Conservation (phyloP, 2,797 vertebrate genomes). For the Okamejei kenojei region DNA sequence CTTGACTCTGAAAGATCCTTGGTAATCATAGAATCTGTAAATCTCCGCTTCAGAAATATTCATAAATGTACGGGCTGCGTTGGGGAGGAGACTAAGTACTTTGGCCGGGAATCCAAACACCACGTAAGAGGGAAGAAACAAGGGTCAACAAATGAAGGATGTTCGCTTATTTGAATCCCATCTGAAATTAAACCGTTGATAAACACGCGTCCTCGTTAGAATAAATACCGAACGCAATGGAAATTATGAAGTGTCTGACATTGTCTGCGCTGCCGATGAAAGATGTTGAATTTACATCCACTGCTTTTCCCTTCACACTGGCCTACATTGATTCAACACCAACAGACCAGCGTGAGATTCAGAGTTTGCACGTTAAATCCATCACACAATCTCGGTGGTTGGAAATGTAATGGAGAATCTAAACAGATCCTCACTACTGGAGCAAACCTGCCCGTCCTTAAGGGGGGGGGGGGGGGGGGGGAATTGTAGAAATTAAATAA, state of each 20-base stretch:
- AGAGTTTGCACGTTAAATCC: neutral
- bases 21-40: too few species aligned
- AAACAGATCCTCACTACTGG: too few species aligned
- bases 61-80: neutral
- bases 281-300: neutral
- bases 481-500: too few species aligned
- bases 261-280: neutral
- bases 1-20: too few species aligned
- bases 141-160: neutral
- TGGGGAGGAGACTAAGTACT: neutral
- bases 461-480: too few species aligned
- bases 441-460: neutral
- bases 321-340: neutral
- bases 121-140: neutral
- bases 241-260: neutral
- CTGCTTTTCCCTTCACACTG: neutral
- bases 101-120: neutral
- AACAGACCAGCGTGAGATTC: neutral
- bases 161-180: neutral
- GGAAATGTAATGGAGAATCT: neutral
- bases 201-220: neutral
- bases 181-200: neutral
- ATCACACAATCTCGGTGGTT: neutral
- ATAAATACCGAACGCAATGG: conserved; percentile 5
- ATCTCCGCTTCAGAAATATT: too few species aligned